Conservation (phyloP, 2,888 invertebrate species). For the Acholoe squamosa region DNA sequence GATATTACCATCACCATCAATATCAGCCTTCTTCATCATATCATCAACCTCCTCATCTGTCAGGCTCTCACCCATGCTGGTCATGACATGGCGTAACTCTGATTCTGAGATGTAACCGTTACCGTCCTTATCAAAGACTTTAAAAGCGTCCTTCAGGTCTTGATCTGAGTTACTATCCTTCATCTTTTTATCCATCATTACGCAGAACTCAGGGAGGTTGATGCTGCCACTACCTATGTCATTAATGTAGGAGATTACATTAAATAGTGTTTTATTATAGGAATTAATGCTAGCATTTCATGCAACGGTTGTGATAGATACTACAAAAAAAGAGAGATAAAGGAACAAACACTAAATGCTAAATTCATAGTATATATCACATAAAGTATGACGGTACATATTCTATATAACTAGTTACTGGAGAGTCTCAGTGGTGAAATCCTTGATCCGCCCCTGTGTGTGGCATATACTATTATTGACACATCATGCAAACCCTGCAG, state of each 20-base stretch:
- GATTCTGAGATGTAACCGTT: slow-evolving; percentile 24
- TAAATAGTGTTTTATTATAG: background rate
- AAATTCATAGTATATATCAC: too few species aligned
- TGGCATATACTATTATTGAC: too few species aligned
- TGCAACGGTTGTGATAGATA: background rate
- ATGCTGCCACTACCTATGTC: too few species aligned
- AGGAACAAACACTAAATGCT: too few species aligned
- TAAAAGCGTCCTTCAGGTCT: slow-evolving; percentile 37
- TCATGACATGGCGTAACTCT: slow-evolving; percentile 39
- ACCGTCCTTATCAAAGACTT: slow-evolving; percentile 42
- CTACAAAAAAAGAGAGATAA: too few species aligned
- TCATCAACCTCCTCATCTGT: slow-evolving; percentile 32
- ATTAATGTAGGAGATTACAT: too few species aligned
- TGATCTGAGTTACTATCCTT: slow-evolving; percentile 10
- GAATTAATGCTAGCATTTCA: slow-evolving; percentile 35
- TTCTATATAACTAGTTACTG: too few species aligned
- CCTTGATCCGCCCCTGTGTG: too few species aligned
- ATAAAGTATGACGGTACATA: too few species aligned
- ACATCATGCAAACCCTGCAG: too few species aligned
- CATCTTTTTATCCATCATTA: slow-evolving; percentile 36
- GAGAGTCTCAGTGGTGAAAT: too few species aligned
- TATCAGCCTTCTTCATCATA: slow-evolving; percentile 34
- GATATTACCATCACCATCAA: slow-evolving; percentile 39
- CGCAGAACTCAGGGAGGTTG: too few species aligned
- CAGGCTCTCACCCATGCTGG: slow-evolving; percentile 24